Evolutionary conservation across 2,888 invertebrate species (phyloP), one percentile per base, ranked within the genome.

Genomic region (Lamellibrachia satsuma): DNA sequence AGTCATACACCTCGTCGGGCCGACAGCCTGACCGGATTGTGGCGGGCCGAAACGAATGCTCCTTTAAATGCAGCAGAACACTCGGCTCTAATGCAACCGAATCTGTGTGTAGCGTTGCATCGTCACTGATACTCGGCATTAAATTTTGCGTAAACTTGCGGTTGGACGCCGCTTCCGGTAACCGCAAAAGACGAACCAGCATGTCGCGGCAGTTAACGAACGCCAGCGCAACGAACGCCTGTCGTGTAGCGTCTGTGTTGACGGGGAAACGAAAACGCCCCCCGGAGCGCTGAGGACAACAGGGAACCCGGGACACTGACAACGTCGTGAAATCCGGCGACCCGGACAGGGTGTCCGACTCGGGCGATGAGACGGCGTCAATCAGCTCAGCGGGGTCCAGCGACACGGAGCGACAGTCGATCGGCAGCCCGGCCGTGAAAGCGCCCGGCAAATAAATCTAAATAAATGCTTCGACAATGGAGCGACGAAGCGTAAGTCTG

Each of bases 401-500:
- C 75, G 15, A 75, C 75, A 15, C 75, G 22, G 22, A 22, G 6
- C 75, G 75, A 75, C 75, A 75, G 55, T 55, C 55, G 55, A 9
- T 55, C 55, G 8, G 55, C 7, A 7, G 55, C 22, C 75, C 75
- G 75, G 2, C 75, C 2, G 22, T 75, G 75, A 75, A 75, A 22
- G 75, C 75, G 75, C 75, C 9, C 75, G 75, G 75, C 75, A 75
- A 75, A 75, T 75, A 75, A 75, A 75, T 75, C 75, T 75, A 75
- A 75, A 75, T 75, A 75, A 75, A 75, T 75, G 75, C 22, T 15
- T 75, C 75, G 75, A 75, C 75, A 75, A 75, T 75, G 75, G 75
- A 75, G 22, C 75, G 75, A 75, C 75, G 22, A 22, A 75, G 75
- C 75, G 75, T 11, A 75, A 75, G 75, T 22, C 75, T 22, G 15